These are phyloP conservation scores for Hydropsyche betteni DNA, from an alignment of 2,888 invertebrate genomes.

Conservation along the genomic window DNA sequence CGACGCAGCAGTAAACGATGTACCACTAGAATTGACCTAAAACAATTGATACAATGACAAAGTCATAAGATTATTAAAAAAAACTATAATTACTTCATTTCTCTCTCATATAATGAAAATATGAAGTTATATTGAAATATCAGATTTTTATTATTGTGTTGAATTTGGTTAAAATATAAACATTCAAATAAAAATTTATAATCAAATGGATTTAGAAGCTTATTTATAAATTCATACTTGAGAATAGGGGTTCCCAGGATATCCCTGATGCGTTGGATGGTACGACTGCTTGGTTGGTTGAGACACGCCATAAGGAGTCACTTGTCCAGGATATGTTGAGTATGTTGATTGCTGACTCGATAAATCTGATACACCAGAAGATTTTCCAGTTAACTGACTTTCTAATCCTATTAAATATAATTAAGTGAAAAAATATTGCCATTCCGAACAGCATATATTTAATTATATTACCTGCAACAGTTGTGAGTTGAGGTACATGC, in stretches of 20 bases:
- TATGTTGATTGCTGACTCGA: constrained; percentile 49
- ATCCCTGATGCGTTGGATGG: constrained; percentile 47
- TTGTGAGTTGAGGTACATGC: constrained; percentile 30
- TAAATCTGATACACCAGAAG: constrained; percentile 34
- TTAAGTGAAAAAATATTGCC: not conserved
- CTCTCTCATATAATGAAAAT: too few relatives aligned
- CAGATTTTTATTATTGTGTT: too few relatives aligned
- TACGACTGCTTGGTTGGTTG: constrained; percentile 44
- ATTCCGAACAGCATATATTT: not conserved
- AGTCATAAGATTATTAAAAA: not conserved
- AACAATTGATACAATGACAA: constrained; percentile 8
- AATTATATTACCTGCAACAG: constrained; percentile 1
- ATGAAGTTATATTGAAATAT: too few relatives aligned
- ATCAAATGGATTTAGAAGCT: too few relatives aligned
- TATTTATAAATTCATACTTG: constrained; percentile 49
- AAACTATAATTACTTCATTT: constrained; percentile 17
- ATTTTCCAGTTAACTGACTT: constrained; percentile 34
- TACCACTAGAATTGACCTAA: constrained; percentile 62
- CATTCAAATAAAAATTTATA: too few relatives aligned
- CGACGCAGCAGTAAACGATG: constrained; percentile 60
- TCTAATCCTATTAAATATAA: constrained; percentile 28
- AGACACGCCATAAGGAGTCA: constrained; percentile 40
- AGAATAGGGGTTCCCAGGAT: constrained; percentile 56
- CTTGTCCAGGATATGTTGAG: constrained; percentile 53
- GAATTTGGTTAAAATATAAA: too few relatives aligned